phyloP scores from a whole-genome alignment of 2,888 invertebrate species.

The Ectemnius cavifrons region DNA sequence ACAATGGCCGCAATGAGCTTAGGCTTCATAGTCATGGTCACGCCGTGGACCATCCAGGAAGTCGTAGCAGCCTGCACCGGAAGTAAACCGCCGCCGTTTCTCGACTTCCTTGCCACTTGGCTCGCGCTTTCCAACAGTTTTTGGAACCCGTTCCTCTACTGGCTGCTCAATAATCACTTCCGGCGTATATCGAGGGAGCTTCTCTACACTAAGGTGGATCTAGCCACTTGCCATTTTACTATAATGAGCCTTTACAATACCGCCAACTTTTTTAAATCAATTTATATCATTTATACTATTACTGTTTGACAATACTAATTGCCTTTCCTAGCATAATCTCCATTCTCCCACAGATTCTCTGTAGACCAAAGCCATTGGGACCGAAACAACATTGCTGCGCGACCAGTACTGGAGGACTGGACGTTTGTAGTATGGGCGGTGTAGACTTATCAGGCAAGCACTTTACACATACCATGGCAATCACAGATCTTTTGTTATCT shows the following conservation, averaged over 20 bases:
- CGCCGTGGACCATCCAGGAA: conserved; percentile 94
- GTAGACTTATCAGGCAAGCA: conserved; percentile 74
- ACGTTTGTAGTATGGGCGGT: conserved; percentile 74
- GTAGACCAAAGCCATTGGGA: conserved; percentile 71
- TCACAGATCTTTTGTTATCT: background rate
- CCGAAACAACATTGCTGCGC: conserved; percentile 75
- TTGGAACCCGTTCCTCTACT: conserved; percentile 94
- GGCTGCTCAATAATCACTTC: conserved; percentile 92
- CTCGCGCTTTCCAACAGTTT: conserved; percentile 92
- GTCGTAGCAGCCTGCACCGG: conserved; percentile 94
- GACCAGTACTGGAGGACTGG: conserved; percentile 74
- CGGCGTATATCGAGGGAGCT: conserved; percentile 88
- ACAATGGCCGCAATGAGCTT: conserved; percentile 96
- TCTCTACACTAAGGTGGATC: conserved; percentile 84
- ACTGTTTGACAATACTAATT: conserved; percentile 19
- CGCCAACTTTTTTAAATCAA: background rate
- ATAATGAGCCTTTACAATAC: background rate
- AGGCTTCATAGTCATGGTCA: conserved; percentile 94
- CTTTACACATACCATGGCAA: background rate
- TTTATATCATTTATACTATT: background rate
- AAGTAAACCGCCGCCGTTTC: conserved; percentile 88
- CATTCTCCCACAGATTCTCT: conserved; percentile 67
- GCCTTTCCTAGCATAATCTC: conserved; percentile 7
- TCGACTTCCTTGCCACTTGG: conserved; percentile 93
- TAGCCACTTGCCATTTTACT: background rate